Evolutionary conservation across 2,888 invertebrate species (phyloP).

Genomic region (Julus scandinavius): DNA sequence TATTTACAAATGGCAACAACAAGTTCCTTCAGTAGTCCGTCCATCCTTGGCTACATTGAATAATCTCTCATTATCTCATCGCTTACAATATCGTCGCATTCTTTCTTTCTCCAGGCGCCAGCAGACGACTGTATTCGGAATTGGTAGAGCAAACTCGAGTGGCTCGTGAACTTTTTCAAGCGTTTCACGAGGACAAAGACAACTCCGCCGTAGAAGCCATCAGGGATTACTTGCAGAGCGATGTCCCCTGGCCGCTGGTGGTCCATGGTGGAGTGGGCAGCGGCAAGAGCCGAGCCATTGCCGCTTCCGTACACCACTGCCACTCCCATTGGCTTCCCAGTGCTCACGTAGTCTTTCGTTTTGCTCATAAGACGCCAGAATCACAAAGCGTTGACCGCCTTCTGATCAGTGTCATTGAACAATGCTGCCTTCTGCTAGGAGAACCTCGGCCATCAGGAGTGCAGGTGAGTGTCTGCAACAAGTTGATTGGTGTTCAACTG

Average conservation of each 20-base stretch:
- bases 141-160: conserved; percentile 78
- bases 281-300: conserved; percentile 83
- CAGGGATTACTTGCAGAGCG: conserved; percentile 58
- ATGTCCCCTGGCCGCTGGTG: conserved; percentile 73
- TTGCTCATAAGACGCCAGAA: conserved; percentile 72
- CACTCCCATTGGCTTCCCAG: conserved; percentile 67
- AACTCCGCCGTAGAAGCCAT: conserved; percentile 55
- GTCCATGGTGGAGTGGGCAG: conserved; percentile 83
- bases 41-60: too few species aligned
- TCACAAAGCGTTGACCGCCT: conserved; percentile 74
- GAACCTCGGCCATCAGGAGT: conserved; percentile 58
- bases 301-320: conserved; percentile 80
- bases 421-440: conserved; percentile 75
- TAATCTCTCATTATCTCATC: neutral
- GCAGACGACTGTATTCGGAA: conserved; percentile 73
- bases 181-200: neutral
- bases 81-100: neutral
- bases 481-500: neutral
- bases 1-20: too few species aligned
- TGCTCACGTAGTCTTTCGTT: conserved; percentile 69
- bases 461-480: conserved; percentile 55
- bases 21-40: too few species aligned
- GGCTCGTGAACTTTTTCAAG: conserved; percentile 77
- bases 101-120: conserved; percentile 68
- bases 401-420: conserved; percentile 67